These are phyloP conservation scores for Drosophila hamatofila DNA, from an alignment of 2,888 invertebrate species.

Conservation along the genomic window DNA sequence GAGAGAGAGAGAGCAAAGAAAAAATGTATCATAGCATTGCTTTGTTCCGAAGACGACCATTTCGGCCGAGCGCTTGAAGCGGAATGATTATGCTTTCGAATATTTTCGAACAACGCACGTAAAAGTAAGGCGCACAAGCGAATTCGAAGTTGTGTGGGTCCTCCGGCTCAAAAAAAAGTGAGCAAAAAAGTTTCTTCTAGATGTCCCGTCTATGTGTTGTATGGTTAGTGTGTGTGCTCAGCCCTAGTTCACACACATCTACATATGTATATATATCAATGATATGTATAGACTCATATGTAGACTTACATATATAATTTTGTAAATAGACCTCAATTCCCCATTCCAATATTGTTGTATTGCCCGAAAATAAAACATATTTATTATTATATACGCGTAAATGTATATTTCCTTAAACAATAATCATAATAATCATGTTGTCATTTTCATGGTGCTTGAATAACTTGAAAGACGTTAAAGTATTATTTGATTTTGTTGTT, in stretches of 20 bases:
- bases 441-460: slow-evolving; percentile 36
- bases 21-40: too few species aligned
- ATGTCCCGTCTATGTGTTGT: too few species aligned
- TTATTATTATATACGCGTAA: slow-evolving; percentile 36
- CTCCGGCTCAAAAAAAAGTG: too few species aligned
- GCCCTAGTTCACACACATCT: neutral
- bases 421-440: slow-evolving; percentile 40
- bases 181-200: too few species aligned
- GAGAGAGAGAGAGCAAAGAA: too few species aligned
- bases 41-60: too few species aligned
- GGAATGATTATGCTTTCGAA: too few species aligned
- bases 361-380: slow-evolving; percentile 15
- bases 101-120: too few species aligned
- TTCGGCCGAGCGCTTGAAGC: too few species aligned
- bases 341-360: neutral
- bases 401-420: slow-evolving; percentile 49
- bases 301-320: neutral
- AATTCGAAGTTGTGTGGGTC: too few species aligned
- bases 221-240: too few species aligned
- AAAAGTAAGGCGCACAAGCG: too few species aligned
- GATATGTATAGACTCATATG: neutral
- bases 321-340: neutral
- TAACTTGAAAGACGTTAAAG: slow-evolving; percentile 15
- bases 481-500: slow-evolving; percentile 9
- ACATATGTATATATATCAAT: neutral